Percentiles rank a stretch among this genome's conserved stretches.
Conservation (phyloP, 2,113 vertebrate species). For the Cryptotis parvus region DNA sequence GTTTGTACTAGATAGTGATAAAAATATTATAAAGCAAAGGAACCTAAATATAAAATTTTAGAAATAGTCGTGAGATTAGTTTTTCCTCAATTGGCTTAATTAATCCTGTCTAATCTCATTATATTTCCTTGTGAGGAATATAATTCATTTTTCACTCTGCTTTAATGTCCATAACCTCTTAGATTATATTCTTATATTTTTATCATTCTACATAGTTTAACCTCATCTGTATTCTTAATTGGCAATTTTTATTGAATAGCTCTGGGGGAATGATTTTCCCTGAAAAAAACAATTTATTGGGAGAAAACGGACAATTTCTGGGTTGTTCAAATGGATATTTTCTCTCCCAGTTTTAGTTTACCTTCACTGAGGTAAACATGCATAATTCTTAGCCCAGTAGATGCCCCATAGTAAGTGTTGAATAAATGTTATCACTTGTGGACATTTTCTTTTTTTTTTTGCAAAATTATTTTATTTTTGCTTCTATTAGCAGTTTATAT, state of each 20-base stretch:
- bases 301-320: not conserved
- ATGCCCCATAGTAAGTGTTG: not conserved
- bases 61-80: constrained; percentile 35
- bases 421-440: constrained; percentile 24
- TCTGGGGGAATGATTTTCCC: constrained; percentile 32
- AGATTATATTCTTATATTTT: constrained; percentile 34
- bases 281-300: constrained; percentile 12
- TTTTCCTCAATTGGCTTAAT: constrained; percentile 40
- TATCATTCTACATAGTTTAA: constrained; percentile 2
- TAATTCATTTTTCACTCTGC: not conserved
- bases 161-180: constrained; percentile 21
- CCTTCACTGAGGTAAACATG: too few relatives aligned
- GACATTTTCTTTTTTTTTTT: constrained; percentile 30
- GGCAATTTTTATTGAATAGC: constrained; percentile 2
- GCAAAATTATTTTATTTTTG: constrained; percentile 46
- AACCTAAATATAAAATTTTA: too few relatives aligned
- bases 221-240: constrained; percentile 15
- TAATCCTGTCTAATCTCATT: constrained; percentile 10
- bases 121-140: not conserved
- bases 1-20: not conserved
- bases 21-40: too few relatives aligned
- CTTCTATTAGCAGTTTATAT: not conserved
- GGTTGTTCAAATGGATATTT: not conserved
- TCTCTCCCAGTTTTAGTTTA: not conserved
- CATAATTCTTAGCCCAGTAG: not conserved